phyloP scores from a whole-genome alignment of 2,888 invertebrate genomes.

The Hyppa rectilinea region DNA sequence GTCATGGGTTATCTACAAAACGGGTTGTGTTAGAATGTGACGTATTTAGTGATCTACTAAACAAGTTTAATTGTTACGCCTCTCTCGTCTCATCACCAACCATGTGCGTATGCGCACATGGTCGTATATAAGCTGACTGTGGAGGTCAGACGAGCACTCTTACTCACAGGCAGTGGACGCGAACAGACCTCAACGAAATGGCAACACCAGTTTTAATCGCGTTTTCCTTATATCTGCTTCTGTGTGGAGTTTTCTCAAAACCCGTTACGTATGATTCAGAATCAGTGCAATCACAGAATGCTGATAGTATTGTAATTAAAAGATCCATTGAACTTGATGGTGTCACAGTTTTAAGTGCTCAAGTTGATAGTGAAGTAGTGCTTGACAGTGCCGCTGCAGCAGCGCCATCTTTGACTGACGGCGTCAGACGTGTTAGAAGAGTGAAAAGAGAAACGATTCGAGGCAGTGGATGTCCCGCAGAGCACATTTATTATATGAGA shows the following conservation, averaged over 20 bases:
- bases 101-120: conserved; percentile 15
- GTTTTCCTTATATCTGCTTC: conserved; percentile 7
- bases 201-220: conserved; percentile 3
- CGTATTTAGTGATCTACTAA: not conserved
- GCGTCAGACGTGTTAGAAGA: not conserved
- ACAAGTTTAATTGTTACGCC: conserved; percentile 2
- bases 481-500: conserved; percentile 11
- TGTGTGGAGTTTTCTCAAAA: conserved; percentile 3
- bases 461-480: conserved; percentile 4
- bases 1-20: conserved; percentile 11
- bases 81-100: not conserved
- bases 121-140: conserved; percentile 9
- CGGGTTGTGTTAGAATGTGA: conserved; percentile 3
- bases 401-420: not conserved
- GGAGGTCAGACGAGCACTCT: not conserved
- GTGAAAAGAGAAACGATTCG: conserved; percentile 17
- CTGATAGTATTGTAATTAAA: not conserved
- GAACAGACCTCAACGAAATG: conserved; percentile 24
- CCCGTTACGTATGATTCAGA: not conserved
- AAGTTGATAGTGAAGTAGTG: not conserved
- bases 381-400: not conserved
- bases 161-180: not conserved
- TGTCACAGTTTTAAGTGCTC: not conserved
- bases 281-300: not conserved
- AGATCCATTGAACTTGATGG: not conserved